These are phyloP conservation scores for Megaceryle alcyon DNA, from an alignment of 2,797 vertebrate genomes.

Conservation along the genomic window DNA sequence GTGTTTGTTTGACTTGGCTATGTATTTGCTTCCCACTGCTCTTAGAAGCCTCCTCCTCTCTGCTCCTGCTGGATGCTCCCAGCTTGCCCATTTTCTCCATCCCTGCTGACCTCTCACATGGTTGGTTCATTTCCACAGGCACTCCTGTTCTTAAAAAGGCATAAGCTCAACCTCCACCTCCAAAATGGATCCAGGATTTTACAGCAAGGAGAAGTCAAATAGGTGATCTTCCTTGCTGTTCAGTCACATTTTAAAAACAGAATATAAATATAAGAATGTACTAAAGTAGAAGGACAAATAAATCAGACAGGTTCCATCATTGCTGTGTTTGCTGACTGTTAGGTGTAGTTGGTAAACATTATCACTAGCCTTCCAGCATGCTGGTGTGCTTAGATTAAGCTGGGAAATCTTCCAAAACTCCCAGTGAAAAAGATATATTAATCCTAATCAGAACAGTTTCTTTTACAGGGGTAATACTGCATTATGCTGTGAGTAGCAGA, in stretches of 20 bases:
- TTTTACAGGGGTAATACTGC: neutral
- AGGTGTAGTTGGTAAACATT: neutral
- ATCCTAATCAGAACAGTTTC: neutral
- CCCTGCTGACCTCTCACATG: rapidly evolving
- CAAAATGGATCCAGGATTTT: neutral
- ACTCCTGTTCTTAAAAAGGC: neutral
- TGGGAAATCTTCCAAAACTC: neutral
- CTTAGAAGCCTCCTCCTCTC: neutral
- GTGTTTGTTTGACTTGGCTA: constrained; percentile 3
- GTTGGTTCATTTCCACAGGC: neutral
- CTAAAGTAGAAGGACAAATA: neutral
- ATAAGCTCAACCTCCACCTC: neutral
- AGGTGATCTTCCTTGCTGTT: neutral
- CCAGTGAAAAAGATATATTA: neutral
- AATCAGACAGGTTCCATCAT: neutral
- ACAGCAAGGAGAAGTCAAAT: neutral
- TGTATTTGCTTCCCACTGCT: neutral
- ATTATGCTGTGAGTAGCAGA: neutral
- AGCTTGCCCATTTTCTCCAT: neutral
- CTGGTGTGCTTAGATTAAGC: neutral
- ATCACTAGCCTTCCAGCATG: neutral
- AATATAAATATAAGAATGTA: neutral
- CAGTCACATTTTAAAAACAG: neutral
- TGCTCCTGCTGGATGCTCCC: neutral
- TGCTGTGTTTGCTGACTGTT: neutral